Evolutionary conservation across 2,113 vertebrate species (phyloP).

Genomic region (Pachycephala philippinensis): DNA sequence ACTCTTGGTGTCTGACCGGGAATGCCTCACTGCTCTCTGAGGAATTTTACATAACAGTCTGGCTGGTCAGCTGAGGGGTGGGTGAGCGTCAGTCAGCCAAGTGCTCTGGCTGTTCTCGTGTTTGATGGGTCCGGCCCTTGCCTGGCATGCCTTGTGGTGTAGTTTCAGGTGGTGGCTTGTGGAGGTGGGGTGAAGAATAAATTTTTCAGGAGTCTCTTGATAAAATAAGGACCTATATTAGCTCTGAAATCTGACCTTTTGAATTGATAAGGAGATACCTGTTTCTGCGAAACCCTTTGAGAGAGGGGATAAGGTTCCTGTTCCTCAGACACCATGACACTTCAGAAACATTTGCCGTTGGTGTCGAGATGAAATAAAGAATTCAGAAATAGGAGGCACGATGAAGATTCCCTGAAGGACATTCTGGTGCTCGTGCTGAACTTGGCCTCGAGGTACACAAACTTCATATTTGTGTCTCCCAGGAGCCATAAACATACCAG

Average conservation of each 20-base stretch:
- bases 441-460: rapidly evolving
- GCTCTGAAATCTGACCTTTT: not conserved
- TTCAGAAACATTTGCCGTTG: not conserved
- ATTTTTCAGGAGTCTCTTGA: not conserved
- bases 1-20: not conserved
- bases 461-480: not conserved
- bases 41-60: conserved; percentile 29
- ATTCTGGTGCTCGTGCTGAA: not conserved
- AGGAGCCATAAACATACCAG: not conserved
- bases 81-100: not conserved
- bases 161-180: not conserved
- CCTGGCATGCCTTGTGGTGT: not conserved
- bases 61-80: conserved; percentile 35
- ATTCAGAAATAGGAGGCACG: not conserved
- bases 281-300: not conserved
- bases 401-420: not conserved
- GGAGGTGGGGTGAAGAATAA: not conserved
- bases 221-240: not conserved
- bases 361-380: not conserved
- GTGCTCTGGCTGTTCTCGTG: not conserved
- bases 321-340: not conserved
- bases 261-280: not conserved
- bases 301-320: not conserved
- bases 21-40: not conserved
- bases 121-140: not conserved